Evolutionary conservation across 2,797 vertebrate genomes (phyloP).

Genomic region (Argyrosomus regius): DNA sequence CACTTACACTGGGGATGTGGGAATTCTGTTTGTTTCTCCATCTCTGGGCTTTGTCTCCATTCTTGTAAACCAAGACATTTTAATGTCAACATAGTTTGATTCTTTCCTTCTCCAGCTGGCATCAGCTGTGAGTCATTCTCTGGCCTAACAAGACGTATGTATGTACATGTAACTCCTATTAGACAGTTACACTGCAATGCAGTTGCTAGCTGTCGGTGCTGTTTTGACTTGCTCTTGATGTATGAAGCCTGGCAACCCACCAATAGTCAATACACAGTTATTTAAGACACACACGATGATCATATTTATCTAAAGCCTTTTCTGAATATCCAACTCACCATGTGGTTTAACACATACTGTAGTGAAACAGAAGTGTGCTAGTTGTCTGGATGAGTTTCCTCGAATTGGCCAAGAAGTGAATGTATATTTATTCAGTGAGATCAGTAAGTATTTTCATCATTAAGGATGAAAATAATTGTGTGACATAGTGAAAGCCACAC

Average conservation of each 20-base stretch:
- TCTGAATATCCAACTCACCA: neutral
- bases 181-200: neutral
- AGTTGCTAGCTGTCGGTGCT: constrained; percentile 11
- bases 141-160: constrained; percentile 3
- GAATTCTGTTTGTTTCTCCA: neutral
- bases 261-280: neutral
- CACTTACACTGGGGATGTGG: neutral
- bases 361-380: neutral
- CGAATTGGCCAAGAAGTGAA: neutral
- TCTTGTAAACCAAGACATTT: constrained; percentile 11
- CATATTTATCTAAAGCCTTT: neutral
- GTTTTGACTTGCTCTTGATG: neutral
- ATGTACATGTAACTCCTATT: neutral
- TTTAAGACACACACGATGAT: neutral
- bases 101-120: neutral
- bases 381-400: neutral
- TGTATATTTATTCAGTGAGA: neutral
- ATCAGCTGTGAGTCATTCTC: constrained; percentile 2
- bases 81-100: neutral
- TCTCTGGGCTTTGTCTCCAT: constrained; percentile 6
- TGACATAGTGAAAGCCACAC: neutral
- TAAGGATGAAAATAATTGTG: too few species aligned
- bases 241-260: neutral
- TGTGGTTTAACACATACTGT: constrained; percentile 7
- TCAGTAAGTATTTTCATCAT: neutral